Percentiles rank a stretch among this genome's conserved stretches.
phyloP scores from a whole-genome alignment of 1,140 invertebrate genomes.

The Drosophila neocordata region DNA sequence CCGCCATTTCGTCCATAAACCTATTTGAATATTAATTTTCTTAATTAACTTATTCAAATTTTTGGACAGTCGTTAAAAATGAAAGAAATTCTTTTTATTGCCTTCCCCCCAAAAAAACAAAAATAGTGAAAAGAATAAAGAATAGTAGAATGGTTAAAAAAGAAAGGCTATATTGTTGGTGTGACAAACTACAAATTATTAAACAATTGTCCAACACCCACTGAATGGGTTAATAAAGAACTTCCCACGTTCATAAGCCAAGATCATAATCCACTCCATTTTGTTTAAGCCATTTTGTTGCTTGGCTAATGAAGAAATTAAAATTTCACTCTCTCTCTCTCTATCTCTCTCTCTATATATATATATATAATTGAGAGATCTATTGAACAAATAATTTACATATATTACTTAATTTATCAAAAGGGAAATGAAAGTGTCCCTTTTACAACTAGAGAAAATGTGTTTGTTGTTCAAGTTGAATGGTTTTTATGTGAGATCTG shows the following conservation, averaged over 20 bases:
- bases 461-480: constrained; percentile 41
- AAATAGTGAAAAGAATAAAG: background rate
- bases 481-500: constrained; percentile 45
- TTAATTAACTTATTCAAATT: constrained; percentile 82
- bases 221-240: constrained; percentile 9
- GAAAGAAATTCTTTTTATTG: constrained; percentile 65
- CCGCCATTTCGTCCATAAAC: constrained; percentile 73
- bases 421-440: constrained; percentile 18
- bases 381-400: constrained; percentile 9
- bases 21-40: constrained; percentile 79
- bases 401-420: constrained; percentile 18
- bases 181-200: constrained; percentile 58
- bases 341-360: background rate
- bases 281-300: background rate
- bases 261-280: too few species aligned
- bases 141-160: background rate
- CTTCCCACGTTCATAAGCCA: constrained; percentile 43
- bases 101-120: constrained; percentile 19
- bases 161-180: constrained; percentile 57
- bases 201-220: constrained; percentile 51
- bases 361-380: constrained; percentile 5
- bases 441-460: background rate
- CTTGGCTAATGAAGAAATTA: too few species aligned
- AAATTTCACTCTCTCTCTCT: too few species aligned
- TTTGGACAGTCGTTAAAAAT: constrained; percentile 65